phyloP scores from a whole-genome alignment of 2,797 vertebrate species.

The Hemibagrus guttatus region DNA sequence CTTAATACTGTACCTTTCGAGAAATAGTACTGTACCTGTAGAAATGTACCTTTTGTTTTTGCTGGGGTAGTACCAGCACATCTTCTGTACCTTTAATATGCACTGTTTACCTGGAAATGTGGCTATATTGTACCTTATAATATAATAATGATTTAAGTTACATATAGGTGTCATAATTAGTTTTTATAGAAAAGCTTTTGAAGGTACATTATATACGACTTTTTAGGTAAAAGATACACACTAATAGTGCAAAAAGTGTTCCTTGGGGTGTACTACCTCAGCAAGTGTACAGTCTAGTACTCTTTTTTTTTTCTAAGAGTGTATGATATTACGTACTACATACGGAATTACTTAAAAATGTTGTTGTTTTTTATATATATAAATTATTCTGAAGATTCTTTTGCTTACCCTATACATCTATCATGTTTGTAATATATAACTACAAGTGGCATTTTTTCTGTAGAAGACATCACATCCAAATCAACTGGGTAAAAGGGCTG shows the following conservation, averaged over 20 bases:
- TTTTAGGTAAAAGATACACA: neutral
- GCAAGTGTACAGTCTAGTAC: neutral
- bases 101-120: constrained; percentile 8
- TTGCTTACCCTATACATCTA: neutral
- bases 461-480: constrained; percentile 24
- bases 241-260: neutral
- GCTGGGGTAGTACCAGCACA: neutral
- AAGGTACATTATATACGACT: neutral
- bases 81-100: neutral
- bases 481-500: constrained; percentile 54
- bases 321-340: constrained; percentile 4
- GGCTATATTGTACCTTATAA: neutral
- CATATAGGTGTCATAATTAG: neutral
- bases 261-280: neutral
- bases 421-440: constrained; percentile 3
- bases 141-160: neutral
- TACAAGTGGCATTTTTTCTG: constrained; percentile 24
- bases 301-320: constrained; percentile 1
- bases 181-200: neutral
- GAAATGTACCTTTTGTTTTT: neutral
- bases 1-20: neutral
- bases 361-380: no score
- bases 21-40: neutral
- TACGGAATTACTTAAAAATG: neutral
- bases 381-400: constrained; percentile 1